Evolutionary conservation across 2,797 vertebrate species (phyloP).

Genomic region (Taenioides sp.): DNA sequence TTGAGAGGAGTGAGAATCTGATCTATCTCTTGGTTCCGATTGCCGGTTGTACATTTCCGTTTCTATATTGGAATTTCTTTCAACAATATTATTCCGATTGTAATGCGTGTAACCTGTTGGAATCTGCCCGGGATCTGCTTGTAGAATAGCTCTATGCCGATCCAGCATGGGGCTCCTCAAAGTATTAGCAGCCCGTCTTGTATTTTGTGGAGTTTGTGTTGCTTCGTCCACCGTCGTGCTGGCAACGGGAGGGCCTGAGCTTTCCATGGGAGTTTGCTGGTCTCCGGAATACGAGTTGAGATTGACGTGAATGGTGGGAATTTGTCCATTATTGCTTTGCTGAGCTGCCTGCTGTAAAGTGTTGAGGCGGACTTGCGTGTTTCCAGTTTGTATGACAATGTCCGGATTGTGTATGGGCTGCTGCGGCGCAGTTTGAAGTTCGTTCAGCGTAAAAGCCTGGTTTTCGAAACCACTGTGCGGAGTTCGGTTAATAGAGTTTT

Average conservation of each 20-base stretch:
- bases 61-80: constrained; percentile 53
- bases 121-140: constrained; percentile 37
- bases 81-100: constrained; percentile 34
- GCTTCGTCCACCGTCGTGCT: constrained; percentile 19
- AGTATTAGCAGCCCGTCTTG: constrained; percentile 6
- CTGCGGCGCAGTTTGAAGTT: constrained; percentile 43
- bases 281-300: constrained; percentile 64
- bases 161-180: constrained; percentile 4
- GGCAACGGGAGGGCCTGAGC: constrained; percentile 10
- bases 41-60: constrained; percentile 56
- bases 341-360: constrained; percentile 47
- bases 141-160: constrained; percentile 11
- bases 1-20: constrained; percentile 21
- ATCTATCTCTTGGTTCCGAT: constrained; percentile 1
- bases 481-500: constrained; percentile 52
- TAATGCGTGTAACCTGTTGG: constrained; percentile 64
- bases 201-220: constrained; percentile 31
- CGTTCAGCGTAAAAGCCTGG: constrained; percentile 41
- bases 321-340: constrained; percentile 47
- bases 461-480: constrained; percentile 66
- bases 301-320: constrained; percentile 76
- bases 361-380: constrained; percentile 67
- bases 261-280: constrained; percentile 43
- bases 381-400: constrained; percentile 70
- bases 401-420: constrained; percentile 61